These are phyloP conservation scores for Cottoperca gobio DNA, from an alignment of 2,797 vertebrate genomes.

Conservation along the genomic window DNA sequence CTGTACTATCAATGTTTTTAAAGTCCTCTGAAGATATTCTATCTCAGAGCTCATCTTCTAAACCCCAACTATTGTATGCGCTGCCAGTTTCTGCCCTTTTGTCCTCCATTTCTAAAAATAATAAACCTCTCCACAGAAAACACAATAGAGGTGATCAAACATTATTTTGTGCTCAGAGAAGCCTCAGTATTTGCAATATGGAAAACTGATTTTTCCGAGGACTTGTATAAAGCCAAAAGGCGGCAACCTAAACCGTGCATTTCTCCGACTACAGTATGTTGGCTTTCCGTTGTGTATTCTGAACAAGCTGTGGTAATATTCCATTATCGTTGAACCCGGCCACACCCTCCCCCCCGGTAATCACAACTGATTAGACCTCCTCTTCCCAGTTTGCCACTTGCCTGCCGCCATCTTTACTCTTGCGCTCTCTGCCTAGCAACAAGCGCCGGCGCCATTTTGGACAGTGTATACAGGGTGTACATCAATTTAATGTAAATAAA, in stretches of 20 bases:
- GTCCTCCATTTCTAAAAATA: conserved; percentile 42
- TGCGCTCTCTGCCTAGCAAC: conserved; percentile 85
- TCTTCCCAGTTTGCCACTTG: conserved; percentile 76
- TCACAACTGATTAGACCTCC: conserved; percentile 77
- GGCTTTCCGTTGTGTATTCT: conserved; percentile 22
- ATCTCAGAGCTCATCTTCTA: conserved; percentile 24
- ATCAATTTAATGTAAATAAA: conserved; percentile 76
- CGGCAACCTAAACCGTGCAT: conserved; percentile 28
- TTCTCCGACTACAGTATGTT: background rate
- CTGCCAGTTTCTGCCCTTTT: conserved; percentile 25
- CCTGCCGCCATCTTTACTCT: conserved; percentile 77
- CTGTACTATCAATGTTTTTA: background rate
- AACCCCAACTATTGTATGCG: conserved; percentile 32
- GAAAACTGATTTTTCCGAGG: conserved; percentile 22
- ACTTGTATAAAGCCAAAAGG: conserved; percentile 21
- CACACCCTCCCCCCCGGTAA: conserved; percentile 75
- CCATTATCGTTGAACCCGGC: conserved; percentile 67
- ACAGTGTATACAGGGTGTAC: conserved; percentile 41
- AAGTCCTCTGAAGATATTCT: conserved; percentile 28
- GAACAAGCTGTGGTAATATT: conserved; percentile 60
- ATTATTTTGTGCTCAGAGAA: conserved; percentile 43
- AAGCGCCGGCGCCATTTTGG: conserved; percentile 79
- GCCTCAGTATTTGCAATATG: conserved; percentile 37
- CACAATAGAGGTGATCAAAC: conserved; percentile 47
- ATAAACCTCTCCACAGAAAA: conserved; percentile 49